A percentile compares a stretch with the other conserved stretches of the same genome.
Conservation (phyloP, 2,888 invertebrate genomes). For the Acheta domesticus region DNA sequence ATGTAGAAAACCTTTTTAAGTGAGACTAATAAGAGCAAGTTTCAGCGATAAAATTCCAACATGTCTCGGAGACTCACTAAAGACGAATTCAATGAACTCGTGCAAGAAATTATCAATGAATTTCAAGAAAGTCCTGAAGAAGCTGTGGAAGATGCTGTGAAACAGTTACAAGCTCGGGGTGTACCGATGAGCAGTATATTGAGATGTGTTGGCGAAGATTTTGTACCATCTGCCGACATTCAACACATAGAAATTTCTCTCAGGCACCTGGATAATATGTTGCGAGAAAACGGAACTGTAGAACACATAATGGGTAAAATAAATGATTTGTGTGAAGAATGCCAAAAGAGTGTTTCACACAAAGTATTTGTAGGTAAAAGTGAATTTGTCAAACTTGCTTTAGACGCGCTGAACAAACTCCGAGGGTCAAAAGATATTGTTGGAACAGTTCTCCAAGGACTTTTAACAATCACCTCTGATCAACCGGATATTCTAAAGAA, state of each 20-base stretch:
- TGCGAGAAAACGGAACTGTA: slow-evolving; percentile 40
- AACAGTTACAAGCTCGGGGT: slow-evolving; percentile 55
- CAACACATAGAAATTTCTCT: slow-evolving; percentile 51
- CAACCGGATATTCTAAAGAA: slow-evolving; percentile 78
- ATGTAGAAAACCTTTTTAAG: too few relatives aligned
- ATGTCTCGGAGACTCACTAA: too few relatives aligned
- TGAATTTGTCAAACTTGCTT: slow-evolving; percentile 59
- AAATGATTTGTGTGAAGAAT: slow-evolving; percentile 50
- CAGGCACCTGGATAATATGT: slow-evolving; percentile 44
- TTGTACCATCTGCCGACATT: slow-evolving; percentile 53
- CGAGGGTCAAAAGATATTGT: slow-evolving; percentile 44
- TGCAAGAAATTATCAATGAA: too few relatives aligned
- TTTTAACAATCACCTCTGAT: slow-evolving; percentile 65
- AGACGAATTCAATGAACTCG: too few relatives aligned
- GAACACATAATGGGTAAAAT: slow-evolving; percentile 24
- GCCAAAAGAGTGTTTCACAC: slow-evolving; percentile 68
- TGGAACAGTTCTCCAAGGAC: slow-evolving; percentile 51
- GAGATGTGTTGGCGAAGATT: slow-evolving; percentile 57
- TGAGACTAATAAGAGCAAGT: too few relatives aligned
- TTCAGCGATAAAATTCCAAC: too few relatives aligned
- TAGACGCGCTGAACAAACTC: slow-evolving; percentile 55
- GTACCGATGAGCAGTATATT: slow-evolving; percentile 78
- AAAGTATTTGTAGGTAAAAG: slow-evolving; percentile 72
- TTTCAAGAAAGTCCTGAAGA: too few relatives aligned
- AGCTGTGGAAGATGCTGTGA: too few relatives aligned